Evolutionary conservation across 2,888 invertebrate species (phyloP).

Genomic region (Branchellion lobata): DNA sequence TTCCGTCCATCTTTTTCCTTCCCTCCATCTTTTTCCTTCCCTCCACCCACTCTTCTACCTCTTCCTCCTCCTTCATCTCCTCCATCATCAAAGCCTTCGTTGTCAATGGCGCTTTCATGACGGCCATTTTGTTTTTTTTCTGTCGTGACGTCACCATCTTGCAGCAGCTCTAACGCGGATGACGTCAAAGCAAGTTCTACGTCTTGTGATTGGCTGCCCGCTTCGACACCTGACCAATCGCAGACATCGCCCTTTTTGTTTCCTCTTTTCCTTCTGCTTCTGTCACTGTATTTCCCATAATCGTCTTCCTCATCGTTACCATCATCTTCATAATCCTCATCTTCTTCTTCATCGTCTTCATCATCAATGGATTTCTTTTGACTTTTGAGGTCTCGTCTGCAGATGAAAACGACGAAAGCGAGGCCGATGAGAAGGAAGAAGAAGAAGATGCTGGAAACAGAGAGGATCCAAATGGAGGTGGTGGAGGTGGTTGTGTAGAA

Average conservation of each 20-base stretch:
- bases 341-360: neutral
- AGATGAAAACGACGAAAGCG: slow-evolving; percentile 11
- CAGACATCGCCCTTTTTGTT: neutral
- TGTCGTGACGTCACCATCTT: too few species aligned
- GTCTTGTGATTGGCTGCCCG: neutral
- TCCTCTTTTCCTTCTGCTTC: neutral
- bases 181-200: too few species aligned
- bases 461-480: slow-evolving; percentile 11
- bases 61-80: too few species aligned
- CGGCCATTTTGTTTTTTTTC: neutral
- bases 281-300: neutral
- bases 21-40: too few species aligned
- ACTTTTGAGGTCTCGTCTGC: neutral
- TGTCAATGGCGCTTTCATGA: neutral
- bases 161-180: too few species aligned
- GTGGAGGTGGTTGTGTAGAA: neutral
- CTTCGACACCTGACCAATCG: neutral
- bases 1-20: too few species aligned
- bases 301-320: neutral
- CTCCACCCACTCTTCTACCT: too few species aligned
- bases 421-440: slow-evolving; percentile 26
- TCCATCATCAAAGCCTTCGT: neutral
- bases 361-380: neutral
- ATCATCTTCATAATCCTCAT: slow-evolving; percentile 11
- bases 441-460: slow-evolving; percentile 9